These are phyloP conservation scores for Noctua janthe DNA, from an alignment of 2,888 invertebrate species.

Conservation along the genomic window DNA sequence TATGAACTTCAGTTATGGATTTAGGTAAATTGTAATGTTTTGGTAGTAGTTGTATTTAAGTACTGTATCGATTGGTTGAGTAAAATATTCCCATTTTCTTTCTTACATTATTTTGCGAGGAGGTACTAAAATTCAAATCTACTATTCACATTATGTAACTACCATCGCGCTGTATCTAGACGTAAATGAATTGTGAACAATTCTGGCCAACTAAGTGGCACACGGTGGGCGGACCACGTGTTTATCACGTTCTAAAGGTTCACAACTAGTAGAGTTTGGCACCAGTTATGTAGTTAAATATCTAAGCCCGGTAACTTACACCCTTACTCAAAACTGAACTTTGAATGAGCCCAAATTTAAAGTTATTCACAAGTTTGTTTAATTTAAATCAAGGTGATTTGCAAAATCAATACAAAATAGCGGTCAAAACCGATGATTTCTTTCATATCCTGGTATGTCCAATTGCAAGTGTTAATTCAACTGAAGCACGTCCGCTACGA, in stretches of 20 bases:
- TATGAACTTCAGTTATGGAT: background rate
- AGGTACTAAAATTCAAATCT: background rate
- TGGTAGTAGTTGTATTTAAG: background rate
- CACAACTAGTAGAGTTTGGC: background rate
- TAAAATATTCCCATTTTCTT: background rate
- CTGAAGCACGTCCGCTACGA: background rate
- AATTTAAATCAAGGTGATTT: background rate
- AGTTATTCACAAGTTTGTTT: too few relatives aligned
- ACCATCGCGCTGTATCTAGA: too few relatives aligned
- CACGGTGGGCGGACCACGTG: background rate
- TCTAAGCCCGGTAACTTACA: background rate
- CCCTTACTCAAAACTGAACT: background rate
- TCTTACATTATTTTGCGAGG: background rate
- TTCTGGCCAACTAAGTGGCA: background rate
- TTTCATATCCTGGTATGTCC: background rate
- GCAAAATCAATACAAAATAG: background rate
- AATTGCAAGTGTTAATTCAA: background rate
- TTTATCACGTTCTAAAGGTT: slow-evolving; percentile 3
- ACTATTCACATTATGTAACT: background rate
- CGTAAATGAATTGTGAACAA: background rate
- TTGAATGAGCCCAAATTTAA: too few relatives aligned
- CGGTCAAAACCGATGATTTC: background rate
- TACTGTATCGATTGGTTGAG: background rate
- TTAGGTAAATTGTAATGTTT: background rate
- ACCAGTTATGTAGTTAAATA: background rate